A percentile compares a stretch with the other conserved stretches of the same genome.
These are phyloP conservation scores for Potamilus streckersoni DNA, from an alignment of 1,140 invertebrate species.

Conservation along the genomic window DNA sequence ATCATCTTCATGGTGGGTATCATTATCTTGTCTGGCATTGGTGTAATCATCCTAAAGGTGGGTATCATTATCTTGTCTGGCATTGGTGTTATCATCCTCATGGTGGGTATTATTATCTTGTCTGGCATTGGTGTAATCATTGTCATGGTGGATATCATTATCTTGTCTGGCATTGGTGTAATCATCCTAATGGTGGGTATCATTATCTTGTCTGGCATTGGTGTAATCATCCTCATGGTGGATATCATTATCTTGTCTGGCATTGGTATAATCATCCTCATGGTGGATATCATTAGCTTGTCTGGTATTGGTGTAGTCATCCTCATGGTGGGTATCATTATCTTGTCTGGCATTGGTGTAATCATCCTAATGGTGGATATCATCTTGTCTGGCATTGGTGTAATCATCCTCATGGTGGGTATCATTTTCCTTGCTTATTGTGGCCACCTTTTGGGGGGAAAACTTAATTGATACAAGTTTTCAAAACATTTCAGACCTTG, in stretches of 20 bases:
- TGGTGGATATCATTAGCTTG: too few species aligned
- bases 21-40: constrained; percentile 65
- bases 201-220: constrained; percentile 65
- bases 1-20: constrained; percentile 67
- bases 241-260: constrained; percentile 66
- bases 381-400: constrained; percentile 63
- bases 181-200: constrained; percentile 67
- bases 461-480: too few species aligned
- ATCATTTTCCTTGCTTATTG: not conserved
- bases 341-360: constrained; percentile 62
- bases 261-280: constrained; percentile 61
- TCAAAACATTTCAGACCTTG: too few species aligned
- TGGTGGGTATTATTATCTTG: constrained; percentile 68
- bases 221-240: constrained; percentile 65
- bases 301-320: constrained; percentile 63
- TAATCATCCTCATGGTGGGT: constrained; percentile 63
- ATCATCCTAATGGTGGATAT: constrained; percentile 67
- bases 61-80: constrained; percentile 66
- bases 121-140: constrained; percentile 63
- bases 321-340: constrained; percentile 68
- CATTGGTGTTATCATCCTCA: constrained; percentile 61
- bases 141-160: constrained; percentile 68
- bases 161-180: constrained; percentile 62
- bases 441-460: not conserved
- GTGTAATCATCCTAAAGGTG: constrained; percentile 65